Evolutionary conservation across 2,888 invertebrate genomes (phyloP), one percentile per base, ranked within the genome.

Genomic region (Agrilus cyanescens): DNA sequence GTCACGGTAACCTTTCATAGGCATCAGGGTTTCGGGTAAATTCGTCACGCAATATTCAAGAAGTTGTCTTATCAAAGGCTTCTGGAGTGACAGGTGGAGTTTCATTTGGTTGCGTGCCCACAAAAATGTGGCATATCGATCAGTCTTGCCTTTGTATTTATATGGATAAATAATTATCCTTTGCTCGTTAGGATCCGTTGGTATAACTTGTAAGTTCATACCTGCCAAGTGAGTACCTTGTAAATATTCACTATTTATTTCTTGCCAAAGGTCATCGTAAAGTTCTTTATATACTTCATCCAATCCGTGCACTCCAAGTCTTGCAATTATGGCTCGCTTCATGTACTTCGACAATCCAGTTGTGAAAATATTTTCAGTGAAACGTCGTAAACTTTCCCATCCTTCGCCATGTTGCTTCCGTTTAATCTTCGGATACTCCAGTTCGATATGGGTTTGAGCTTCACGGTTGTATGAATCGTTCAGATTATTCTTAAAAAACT

Each of bases 21-120:
- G 63, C 40, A 78, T 71, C n/a, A 80, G 68, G 45, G 59, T 62
- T 3, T 66, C 53, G 0, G 80, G 80, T 51, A 80, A 67, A 4
- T 62, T 62, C 43, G 58, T 63, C 37, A 71, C 67, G 0, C 78
- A 69, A 33, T 71, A 72, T 46, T 69, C 65, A 7, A 77, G 57
- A n/a, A 80, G 67, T 47, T 71, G 72, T 44, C 77, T 70, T 45
- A 84, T 72, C 37, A 84, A 73, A 8, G 75, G 75, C 56, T 80
- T 77, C 12, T 78, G 66, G 6, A 82, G 65, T 39, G 79, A 69
- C 31, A 82, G 73, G 33, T 71, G 73, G 30, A 68, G 69, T 52
- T 71, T 63, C 0, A 85, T 56, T 51, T 69, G 70, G 33, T 72
- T 71, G 32, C 76, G 71, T 55, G 69, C 75, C 47, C 63, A 68